These are phyloP conservation scores for Gasterosteus nipponicus DNA, from an alignment of 2,113 vertebrate species.

Conservation along the genomic window DNA sequence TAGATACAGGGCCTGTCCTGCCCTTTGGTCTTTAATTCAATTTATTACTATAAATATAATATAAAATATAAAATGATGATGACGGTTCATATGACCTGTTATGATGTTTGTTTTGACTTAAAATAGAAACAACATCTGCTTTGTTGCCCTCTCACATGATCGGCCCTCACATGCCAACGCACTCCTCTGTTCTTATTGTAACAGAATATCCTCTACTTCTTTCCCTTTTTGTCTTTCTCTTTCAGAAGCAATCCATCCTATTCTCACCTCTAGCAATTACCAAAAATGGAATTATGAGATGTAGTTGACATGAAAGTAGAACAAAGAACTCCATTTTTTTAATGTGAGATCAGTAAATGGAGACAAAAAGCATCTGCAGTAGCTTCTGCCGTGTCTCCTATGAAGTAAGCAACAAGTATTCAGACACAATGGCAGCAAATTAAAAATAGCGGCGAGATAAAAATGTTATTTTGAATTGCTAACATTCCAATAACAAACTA, in stretches of 20 bases:
- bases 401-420: neutral
- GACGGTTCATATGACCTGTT: constrained; percentile 8
- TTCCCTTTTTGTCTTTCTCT: neutral
- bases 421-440: neutral
- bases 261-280: neutral
- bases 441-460: neutral
- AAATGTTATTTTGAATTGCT: neutral
- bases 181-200: neutral
- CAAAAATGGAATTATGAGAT: neutral
- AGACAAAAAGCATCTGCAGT: neutral
- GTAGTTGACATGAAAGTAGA: neutral
- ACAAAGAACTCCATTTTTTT: neutral
- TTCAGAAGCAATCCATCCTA: neutral
- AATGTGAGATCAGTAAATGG: neutral
- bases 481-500: neutral
- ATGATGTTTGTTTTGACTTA: constrained; percentile 25
- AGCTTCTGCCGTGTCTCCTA: neutral
- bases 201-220: neutral
- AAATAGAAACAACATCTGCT: constrained; percentile 3
- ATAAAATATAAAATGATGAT: constrained; percentile 24
- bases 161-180: neutral
- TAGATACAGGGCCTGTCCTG: neutral
- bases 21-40: constrained; percentile 41
- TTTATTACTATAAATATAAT: too few relatives aligned
- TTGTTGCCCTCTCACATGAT: neutral